Evolutionary conservation across 2,113 vertebrate genomes (phyloP).

Genomic region (Cichladusa arquata): DNA sequence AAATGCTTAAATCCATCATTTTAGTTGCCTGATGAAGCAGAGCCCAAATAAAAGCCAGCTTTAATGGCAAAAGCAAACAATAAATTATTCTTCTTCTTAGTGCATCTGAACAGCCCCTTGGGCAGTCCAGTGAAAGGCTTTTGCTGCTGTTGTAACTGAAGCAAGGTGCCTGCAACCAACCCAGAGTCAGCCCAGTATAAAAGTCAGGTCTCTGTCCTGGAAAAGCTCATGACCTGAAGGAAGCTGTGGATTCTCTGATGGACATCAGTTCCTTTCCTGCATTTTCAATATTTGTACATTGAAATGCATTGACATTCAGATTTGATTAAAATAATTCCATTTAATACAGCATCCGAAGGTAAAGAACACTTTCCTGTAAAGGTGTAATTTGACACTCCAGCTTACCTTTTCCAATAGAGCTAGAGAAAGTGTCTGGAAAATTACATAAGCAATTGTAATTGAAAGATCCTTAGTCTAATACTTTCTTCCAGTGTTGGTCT

Average conservation of each 20-base stretch:
- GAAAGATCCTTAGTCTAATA: neutral
- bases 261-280: fast-evolving
- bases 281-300: neutral
- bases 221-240: neutral
- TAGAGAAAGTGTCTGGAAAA: neutral
- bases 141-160: neutral
- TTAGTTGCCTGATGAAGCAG: neutral
- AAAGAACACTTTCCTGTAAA: neutral
- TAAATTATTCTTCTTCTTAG: neutral
- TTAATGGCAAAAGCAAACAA: neutral
- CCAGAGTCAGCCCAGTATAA: neutral
- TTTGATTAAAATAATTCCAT: neutral
- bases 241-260: fast-evolving
- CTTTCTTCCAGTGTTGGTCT: neutral
- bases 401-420: neutral
- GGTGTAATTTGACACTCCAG: neutral
- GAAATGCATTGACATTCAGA: neutral
- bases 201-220: neutral
- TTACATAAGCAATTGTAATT: neutral
- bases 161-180: neutral
- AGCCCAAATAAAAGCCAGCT: neutral
- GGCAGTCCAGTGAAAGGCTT: neutral
- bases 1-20: neutral
- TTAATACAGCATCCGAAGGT: neutral
- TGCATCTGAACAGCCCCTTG: neutral